These are phyloP conservation scores for Hemichromis elongatus DNA, from an alignment of 2,113 vertebrate genomes.

Conservation along the genomic window DNA sequence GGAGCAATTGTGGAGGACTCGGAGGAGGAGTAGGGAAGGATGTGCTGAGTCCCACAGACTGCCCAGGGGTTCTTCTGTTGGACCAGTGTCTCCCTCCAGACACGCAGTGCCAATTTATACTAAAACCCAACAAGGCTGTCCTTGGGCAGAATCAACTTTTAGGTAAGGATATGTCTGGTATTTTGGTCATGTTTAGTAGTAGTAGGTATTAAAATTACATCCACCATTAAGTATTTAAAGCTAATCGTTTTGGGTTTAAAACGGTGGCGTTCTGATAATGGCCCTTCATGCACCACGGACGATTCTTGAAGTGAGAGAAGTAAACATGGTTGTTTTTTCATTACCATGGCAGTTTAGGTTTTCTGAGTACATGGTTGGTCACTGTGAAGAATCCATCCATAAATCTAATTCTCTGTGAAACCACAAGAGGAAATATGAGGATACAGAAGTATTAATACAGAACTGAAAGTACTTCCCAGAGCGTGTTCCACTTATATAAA, in stretches of 20 bases:
- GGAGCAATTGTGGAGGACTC: conserved; percentile 3
- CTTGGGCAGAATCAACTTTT: conserved; percentile 61
- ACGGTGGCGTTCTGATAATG: not conserved
- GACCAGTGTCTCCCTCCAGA: conserved; percentile 84
- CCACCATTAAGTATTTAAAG: not conserved
- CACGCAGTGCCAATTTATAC: conserved; percentile 91
- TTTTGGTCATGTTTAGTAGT: not conserved
- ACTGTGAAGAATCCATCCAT: not conserved
- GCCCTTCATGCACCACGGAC: not conserved
- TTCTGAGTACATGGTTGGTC: not conserved
- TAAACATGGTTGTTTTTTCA: not conserved
- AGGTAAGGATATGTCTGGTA: conserved; percentile 64
- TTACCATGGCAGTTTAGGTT: not conserved
- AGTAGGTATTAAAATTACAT: not conserved
- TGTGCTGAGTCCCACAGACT: conserved; percentile 60
- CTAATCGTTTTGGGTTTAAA: not conserved
- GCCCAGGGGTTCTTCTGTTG: conserved; percentile 78
- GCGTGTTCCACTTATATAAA: conserved; percentile 2
- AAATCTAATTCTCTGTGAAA: not conserved
- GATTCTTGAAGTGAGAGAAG: not conserved
- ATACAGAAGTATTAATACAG: conserved; percentile 9
- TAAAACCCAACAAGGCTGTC: conserved; percentile 80
- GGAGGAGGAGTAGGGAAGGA: conserved; percentile 64
- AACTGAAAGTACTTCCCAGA: conserved; percentile 23
- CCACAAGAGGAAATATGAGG: conserved; percentile 2